A percentile compares a stretch with the other conserved stretches of the same genome.
Evolutionary conservation across 2,797 vertebrate species (phyloP).

Genomic region (Pseudocheirus occidentalis): DNA sequence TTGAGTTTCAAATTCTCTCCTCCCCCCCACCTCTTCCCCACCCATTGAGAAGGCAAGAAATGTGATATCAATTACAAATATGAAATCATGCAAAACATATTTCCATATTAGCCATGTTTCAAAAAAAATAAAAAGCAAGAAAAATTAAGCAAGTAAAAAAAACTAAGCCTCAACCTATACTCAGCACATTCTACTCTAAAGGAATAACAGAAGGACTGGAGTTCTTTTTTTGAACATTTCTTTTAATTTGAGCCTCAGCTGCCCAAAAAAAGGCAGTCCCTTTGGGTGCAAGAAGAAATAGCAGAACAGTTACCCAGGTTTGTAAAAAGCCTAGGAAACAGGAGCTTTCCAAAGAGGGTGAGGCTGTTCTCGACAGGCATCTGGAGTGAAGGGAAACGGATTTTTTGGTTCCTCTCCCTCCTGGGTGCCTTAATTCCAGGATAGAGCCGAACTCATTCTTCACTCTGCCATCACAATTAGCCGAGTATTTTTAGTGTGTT

Average conservation of each 20-base stretch:
- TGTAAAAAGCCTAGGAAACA: conserved; percentile 43
- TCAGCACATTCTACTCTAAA: not conserved
- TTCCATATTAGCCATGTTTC: not conserved
- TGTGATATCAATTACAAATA: not conserved
- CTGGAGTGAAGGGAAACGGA: conserved; percentile 47
- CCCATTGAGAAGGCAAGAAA: not conserved
- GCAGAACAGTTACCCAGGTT: not conserved
- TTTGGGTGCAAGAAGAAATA: conserved; percentile 11
- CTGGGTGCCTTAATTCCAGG: conserved; percentile 51
- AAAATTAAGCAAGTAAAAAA: not conserved
- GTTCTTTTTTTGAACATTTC: conserved; percentile 8
- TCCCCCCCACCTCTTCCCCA: not conserved
- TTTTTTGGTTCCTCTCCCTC: conserved; percentile 28
- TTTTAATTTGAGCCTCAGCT: conserved; percentile 19
- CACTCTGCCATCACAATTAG: conserved; percentile 72
- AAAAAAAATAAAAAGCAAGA: not conserved
- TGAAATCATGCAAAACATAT: not conserved
- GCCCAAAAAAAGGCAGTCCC: conserved; percentile 14
- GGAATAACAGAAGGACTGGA: not conserved
- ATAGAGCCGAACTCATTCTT: conserved; percentile 59
- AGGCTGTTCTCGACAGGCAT: conserved; percentile 53
- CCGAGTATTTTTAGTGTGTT: conserved; percentile 78
- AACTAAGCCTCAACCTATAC: not conserved
- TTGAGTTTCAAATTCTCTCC: not conserved
- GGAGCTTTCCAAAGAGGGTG: conserved; percentile 50